Evolutionary conservation across 1,140 invertebrate species (phyloP).

Genomic region (Asobara japonica): DNA sequence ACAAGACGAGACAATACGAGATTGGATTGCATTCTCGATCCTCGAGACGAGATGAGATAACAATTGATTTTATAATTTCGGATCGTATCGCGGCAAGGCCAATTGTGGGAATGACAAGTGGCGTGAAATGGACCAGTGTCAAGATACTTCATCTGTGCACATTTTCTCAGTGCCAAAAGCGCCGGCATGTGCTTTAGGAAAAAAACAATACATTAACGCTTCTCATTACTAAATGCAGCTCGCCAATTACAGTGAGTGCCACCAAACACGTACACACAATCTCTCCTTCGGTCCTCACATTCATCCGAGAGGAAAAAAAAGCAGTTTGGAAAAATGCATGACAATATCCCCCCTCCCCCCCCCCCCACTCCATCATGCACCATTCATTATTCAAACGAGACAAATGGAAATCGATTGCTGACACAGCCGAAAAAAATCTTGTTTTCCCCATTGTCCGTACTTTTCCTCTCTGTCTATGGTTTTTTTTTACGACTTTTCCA

Average conservation of each 20-base stretch:
- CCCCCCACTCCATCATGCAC: too few relatives aligned
- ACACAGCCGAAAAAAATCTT: background rate
- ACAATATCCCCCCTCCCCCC: background rate
- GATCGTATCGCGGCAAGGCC: too few relatives aligned
- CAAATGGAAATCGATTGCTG: constrained; percentile 10
- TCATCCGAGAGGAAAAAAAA: background rate
- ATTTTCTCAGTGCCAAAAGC: background rate
- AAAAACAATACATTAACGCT: constrained; percentile 44
- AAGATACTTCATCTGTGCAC: background rate
- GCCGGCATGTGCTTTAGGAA: background rate
- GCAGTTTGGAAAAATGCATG: background rate
- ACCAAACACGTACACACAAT: background rate
- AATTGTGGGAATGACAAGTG: too few relatives aligned
- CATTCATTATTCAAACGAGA: background rate
- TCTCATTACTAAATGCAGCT: constrained; percentile 46
- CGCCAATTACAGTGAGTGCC: constrained; percentile 41
- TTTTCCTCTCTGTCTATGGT: background rate
- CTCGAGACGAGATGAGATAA: too few relatives aligned
- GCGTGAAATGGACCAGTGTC: background rate
- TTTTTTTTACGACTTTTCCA: background rate
- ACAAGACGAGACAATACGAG: too few relatives aligned
- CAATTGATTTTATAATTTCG: too few relatives aligned
- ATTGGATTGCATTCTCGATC: too few relatives aligned
- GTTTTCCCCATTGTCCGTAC: constrained; percentile 2
- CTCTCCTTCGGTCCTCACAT: background rate